phyloP scores from a whole-genome alignment of 2,113 vertebrate genomes.

The Chauna torquata region DNA sequence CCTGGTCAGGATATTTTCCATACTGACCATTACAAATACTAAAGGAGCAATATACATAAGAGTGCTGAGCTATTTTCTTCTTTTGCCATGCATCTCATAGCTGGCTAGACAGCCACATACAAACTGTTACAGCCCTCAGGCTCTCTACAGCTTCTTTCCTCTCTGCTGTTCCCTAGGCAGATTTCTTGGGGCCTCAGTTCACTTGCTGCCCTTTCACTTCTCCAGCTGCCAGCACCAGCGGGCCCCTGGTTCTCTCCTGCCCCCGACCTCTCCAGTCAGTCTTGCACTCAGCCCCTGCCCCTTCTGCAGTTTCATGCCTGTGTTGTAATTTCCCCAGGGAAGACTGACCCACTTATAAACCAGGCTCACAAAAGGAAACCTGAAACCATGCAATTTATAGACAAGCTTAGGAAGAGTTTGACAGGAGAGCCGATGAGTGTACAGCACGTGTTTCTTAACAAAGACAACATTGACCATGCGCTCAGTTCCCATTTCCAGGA shows the following conservation, averaged over 20 bases:
- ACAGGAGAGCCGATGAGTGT: not conserved
- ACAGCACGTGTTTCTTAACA: not conserved
- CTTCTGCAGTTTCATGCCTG: not conserved
- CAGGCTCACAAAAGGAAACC: not conserved
- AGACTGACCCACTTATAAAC: not conserved
- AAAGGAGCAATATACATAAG: not conserved
- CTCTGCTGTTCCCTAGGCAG: not conserved
- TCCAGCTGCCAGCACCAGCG: not conserved
- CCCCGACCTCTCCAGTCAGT: not conserved
- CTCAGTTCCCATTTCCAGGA: not conserved
- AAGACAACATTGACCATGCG: not conserved
- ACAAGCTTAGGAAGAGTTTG: not conserved
- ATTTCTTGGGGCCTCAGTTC: not conserved
- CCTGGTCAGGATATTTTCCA: not conserved
- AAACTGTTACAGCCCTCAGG: not conserved
- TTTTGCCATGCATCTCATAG: not conserved
- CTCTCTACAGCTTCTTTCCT: not conserved
- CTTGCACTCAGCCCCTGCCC: not conserved
- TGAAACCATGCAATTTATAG: not conserved
- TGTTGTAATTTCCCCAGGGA: not conserved
- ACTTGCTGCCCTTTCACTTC: not conserved
- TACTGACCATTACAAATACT: not conserved
- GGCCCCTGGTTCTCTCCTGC: not conserved
- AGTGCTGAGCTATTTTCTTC: not conserved
- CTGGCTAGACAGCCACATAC: not conserved